phyloP scores from a whole-genome alignment of 37 sponge, comb jelly and placozoan species.

The Geodia barretti region DNA sequence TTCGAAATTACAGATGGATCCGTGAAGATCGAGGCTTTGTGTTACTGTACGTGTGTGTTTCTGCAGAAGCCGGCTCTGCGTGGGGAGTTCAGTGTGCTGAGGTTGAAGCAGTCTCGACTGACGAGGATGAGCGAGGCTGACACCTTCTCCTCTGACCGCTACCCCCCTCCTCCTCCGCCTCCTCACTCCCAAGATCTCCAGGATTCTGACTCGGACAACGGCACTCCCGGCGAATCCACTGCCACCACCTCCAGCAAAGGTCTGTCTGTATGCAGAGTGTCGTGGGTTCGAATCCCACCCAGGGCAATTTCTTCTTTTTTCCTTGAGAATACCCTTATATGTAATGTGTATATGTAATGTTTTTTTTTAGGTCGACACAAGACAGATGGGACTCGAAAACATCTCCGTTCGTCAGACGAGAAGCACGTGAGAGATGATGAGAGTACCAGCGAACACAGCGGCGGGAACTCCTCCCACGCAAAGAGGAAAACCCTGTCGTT shows the following conservation, averaged over 20 bases:
- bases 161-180: not conserved
- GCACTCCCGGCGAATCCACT: not conserved
- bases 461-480: not conserved
- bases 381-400: not conserved
- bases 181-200: not conserved
- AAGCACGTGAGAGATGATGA: not conserved
- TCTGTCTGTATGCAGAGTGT: no score
- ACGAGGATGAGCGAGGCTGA: not conserved
- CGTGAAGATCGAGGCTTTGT: no score
- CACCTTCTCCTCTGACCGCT: not conserved
- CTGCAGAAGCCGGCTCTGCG: constrained; percentile 10
- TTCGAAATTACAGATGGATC: no score
- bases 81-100: constrained; percentile 18
- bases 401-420: not conserved
- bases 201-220: constrained; percentile 33
- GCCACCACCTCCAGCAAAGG: no score
- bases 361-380: no score
- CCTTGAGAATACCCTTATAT: no score
- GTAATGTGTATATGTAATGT: no score
- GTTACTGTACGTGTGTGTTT: no score
- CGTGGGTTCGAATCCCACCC: no score
- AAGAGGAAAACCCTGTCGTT: not conserved
- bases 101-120: not conserved
- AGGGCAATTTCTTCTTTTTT: no score
- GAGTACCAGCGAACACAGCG: not conserved